Evolutionary conservation across 1,140 invertebrate genomes (phyloP).

Genomic region (Sarcophaga peregrina): DNA sequence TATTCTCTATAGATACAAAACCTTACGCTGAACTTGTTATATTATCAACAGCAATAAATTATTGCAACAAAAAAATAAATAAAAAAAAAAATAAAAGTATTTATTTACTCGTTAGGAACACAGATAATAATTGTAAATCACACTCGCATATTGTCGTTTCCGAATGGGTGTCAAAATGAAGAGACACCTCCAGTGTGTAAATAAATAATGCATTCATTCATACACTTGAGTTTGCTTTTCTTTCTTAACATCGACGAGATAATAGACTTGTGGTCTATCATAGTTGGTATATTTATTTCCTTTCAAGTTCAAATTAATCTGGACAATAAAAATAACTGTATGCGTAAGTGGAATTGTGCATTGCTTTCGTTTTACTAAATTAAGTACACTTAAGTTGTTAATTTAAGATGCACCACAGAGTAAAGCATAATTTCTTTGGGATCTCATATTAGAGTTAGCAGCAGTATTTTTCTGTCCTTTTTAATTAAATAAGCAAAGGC

Average conservation of each 20-base stretch:
- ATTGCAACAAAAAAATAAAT: neutral
- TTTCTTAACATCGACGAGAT: neutral
- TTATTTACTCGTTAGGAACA: neutral
- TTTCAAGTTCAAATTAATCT: conserved; percentile 14
- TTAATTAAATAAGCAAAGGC: no score
- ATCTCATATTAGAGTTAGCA: no score
- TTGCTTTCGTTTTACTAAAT: no score
- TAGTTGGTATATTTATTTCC: neutral
- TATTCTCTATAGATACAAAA: no score
- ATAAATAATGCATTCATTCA: neutral
- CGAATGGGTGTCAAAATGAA: conserved; percentile 3
- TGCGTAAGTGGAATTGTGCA: no score
- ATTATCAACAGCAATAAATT: neutral
- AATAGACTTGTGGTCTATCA: neutral
- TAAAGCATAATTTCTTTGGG: no score
- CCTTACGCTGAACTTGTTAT: neutral
- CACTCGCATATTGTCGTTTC: neutral
- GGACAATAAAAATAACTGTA: neutral
- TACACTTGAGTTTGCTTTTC: neutral
- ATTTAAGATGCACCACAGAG: neutral
- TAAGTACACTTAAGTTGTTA: neutral
- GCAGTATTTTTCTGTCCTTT: no score
- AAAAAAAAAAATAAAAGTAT: no score
- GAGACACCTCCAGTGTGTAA: neutral
- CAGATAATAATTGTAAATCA: conserved; percentile 19